phyloP scores from a whole-genome alignment of 1,140 invertebrate genomes.

The Euwallacea similis region DNA sequence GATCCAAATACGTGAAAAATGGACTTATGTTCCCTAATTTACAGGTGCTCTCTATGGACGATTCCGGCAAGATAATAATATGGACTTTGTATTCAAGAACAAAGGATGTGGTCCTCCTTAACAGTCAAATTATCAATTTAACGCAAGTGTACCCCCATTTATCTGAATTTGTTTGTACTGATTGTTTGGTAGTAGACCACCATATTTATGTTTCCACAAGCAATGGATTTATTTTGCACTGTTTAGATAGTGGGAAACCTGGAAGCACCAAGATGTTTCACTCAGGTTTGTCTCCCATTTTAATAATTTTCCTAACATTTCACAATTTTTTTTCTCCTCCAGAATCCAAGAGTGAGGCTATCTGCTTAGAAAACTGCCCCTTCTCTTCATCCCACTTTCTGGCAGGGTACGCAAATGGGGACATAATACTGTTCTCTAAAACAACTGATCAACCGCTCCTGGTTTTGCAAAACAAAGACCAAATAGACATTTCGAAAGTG shows the following conservation, averaged over 20 bases:
- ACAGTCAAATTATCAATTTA: slow-evolving; percentile 40
- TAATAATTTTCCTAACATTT: slow-evolving; percentile 33
- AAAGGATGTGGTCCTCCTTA: slow-evolving; percentile 38
- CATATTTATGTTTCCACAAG: slow-evolving; percentile 49
- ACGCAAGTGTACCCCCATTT: slow-evolving; percentile 42
- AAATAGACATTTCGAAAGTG: slow-evolving; percentile 31
- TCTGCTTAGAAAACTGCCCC: slow-evolving; percentile 46
- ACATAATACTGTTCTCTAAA: slow-evolving; percentile 46
- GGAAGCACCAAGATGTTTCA: slow-evolving; percentile 41
- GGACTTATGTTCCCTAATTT: slow-evolving; percentile 4
- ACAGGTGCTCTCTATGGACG: slow-evolving; percentile 48
- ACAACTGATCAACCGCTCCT: slow-evolving; percentile 45
- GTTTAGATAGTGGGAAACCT: slow-evolving; percentile 40
- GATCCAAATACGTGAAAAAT: no score
- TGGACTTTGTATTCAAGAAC: slow-evolving; percentile 43
- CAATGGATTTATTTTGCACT: slow-evolving; percentile 49
- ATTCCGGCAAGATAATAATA: slow-evolving; percentile 45
- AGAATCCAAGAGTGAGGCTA: slow-evolving; percentile 37
- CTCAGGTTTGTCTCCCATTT: slow-evolving; percentile 37
- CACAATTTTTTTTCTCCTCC: slow-evolving; percentile 24
- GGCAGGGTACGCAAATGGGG: slow-evolving; percentile 47
- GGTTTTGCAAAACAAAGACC: slow-evolving; percentile 40
- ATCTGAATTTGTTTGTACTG: slow-evolving; percentile 47
- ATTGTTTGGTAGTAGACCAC: slow-evolving; percentile 43
- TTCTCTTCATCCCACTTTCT: slow-evolving; percentile 49